Percentiles rank a stretch among this genome's conserved stretches.
These are phyloP conservation scores for Sepiola atlantica DNA, from an alignment of 2,888 invertebrate species.

Conservation along the genomic window DNA sequence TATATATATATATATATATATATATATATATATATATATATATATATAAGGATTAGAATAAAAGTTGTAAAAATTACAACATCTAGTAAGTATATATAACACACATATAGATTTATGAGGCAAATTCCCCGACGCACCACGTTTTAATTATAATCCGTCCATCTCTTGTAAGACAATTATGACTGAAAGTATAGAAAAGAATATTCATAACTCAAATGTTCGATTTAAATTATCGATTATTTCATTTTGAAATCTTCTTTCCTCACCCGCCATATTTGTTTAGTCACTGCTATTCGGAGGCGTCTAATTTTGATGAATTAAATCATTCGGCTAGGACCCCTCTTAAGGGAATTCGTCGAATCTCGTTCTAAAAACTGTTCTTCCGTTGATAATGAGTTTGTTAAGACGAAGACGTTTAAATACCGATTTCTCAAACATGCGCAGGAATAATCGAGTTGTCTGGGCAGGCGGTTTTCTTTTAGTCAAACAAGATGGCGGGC, in stretches of 20 bases:
- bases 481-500: neutral
- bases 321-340: neutral
- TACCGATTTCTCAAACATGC: neutral
- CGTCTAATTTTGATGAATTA: conserved; percentile 6
- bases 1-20: neutral
- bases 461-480: neutral
- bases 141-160: too few species aligned
- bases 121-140: too few species aligned
- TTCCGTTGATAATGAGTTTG: neutral
- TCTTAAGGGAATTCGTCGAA: neutral
- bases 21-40: neutral
- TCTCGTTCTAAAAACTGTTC: neutral
- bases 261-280: accelerated
- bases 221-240: too few species aligned
- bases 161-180: too few species aligned
- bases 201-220: too few species aligned
- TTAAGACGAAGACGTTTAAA: neutral
- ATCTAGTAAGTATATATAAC: too few species aligned
- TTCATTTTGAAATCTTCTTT: neutral
- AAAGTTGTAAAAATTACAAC: too few species aligned
- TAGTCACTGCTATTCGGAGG: neutral
- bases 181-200: too few species aligned
- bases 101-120: too few species aligned
- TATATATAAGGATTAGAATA: too few species aligned
- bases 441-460: neutral